Percentiles rank a stretch among this genome's conserved stretches.
Evolutionary conservation across 2,888 invertebrate genomes (phyloP).

Genomic region (Amblyjoppa fuscipennis): DNA sequence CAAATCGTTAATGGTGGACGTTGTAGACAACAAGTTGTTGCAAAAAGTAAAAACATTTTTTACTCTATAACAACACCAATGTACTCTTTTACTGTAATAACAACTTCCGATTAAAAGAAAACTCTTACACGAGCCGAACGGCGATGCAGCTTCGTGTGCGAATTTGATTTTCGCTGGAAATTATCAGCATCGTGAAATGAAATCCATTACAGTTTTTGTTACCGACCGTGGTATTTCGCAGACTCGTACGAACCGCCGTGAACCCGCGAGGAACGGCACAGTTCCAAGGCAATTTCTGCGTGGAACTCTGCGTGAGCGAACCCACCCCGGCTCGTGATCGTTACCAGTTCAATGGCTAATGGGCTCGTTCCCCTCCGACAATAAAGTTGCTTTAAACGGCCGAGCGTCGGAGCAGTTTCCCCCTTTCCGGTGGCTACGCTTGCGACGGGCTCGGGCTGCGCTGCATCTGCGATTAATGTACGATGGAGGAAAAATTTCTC

Average conservation of each 20-base stretch:
- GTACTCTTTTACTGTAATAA: too few relatives aligned
- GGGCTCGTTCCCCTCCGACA: conserved; percentile 54
- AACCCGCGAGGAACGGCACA: not conserved
- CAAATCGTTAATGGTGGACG: not conserved
- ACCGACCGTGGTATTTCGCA: too few relatives aligned
- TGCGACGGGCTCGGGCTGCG: not conserved
- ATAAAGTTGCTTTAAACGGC: conserved; percentile 48
- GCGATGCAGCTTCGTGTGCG: too few relatives aligned
- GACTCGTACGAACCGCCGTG: not conserved
- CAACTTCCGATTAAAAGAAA: too few relatives aligned
- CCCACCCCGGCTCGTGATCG: conserved; percentile 21
- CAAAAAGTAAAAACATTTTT: too few relatives aligned
- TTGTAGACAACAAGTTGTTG: too few relatives aligned
- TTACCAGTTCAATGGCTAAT: conserved; percentile 60
- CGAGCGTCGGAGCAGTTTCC: conserved; percentile 50
- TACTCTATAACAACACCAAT: too few relatives aligned
- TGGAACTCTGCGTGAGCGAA: not conserved
- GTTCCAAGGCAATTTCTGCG: conserved; percentile 37
- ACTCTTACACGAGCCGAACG: too few relatives aligned
- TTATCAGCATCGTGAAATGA: too few relatives aligned
- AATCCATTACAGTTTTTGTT: not conserved
- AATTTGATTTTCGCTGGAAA: too few relatives aligned
- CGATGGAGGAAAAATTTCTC: conserved; percentile 6
- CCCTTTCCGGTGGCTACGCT: conserved; percentile 55
- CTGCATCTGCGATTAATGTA: conserved; percentile 27